A percentile compares a stretch with the other conserved stretches of the same genome.
Conservation (phyloP, 2,797 vertebrate genomes). For the Erethizon dorsatum region DNA sequence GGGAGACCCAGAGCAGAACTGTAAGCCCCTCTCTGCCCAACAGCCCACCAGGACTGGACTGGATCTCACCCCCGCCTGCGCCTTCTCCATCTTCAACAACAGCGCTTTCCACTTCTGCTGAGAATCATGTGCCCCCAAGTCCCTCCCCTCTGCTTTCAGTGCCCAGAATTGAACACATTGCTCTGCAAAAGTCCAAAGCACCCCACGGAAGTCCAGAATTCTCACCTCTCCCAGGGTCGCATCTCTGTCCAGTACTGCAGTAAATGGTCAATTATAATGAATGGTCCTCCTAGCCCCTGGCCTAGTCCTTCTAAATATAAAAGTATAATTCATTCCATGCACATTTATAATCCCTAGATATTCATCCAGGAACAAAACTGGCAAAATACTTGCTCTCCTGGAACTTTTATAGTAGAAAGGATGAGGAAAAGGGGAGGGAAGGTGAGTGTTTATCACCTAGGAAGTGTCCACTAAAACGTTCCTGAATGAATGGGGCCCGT, state of each 20-base stretch:
- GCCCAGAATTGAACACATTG: not conserved
- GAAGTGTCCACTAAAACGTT: not conserved
- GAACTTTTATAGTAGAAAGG: not conserved
- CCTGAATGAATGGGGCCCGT: not conserved
- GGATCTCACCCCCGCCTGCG: not conserved
- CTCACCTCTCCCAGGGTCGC: not conserved
- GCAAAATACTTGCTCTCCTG: not conserved
- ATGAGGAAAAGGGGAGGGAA: not conserved
- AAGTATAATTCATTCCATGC: not conserved
- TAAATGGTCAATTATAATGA: not conserved
- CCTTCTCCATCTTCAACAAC: not conserved
- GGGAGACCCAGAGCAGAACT: not conserved
- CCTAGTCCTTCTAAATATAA: not conserved
- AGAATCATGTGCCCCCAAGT: not conserved
- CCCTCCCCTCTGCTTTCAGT: not conserved
- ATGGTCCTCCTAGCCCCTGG: not conserved
- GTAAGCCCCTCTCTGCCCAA: not conserved
- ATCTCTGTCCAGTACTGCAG: not conserved
- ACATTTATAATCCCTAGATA: not conserved
- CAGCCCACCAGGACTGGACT: rapidly evolving
- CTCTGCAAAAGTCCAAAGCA: not conserved
- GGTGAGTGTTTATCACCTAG: not conserved
- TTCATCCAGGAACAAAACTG: not conserved
- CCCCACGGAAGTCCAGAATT: not conserved
- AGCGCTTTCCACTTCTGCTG: not conserved